Conservation (phyloP, 2,113 vertebrate genomes). For the Albula glossodonta region DNA sequence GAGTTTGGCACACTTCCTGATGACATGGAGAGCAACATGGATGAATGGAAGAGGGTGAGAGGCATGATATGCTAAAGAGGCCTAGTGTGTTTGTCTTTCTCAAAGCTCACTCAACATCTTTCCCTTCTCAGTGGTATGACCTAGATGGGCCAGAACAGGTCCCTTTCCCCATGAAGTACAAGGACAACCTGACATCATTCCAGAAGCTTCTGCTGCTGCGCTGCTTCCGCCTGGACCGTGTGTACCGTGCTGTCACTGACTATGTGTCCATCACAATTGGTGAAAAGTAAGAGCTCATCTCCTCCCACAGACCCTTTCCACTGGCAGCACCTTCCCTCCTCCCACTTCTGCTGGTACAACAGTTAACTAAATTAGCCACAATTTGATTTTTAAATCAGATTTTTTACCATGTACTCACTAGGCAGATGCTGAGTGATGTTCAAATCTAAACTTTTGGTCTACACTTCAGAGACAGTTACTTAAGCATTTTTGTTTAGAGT, state of each 20-base stretch:
- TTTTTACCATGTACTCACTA: too few species aligned
- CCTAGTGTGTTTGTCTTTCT: not conserved
- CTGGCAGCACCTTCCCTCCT: too few species aligned
- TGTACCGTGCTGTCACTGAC: slow-evolving; percentile 87
- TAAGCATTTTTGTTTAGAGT: too few species aligned
- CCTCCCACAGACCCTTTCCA: not conserved
- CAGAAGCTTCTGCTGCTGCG: slow-evolving; percentile 89
- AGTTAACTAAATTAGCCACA: too few species aligned
- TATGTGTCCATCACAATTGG: slow-evolving; percentile 84
- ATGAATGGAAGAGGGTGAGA: slow-evolving; percentile 83
- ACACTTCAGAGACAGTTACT: too few species aligned
- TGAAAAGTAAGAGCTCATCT: slow-evolving; percentile 75
- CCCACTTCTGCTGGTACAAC: too few species aligned
- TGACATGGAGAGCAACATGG: slow-evolving; percentile 73
- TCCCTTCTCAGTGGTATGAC: slow-evolving; percentile 23
- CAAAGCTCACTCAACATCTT: not conserved
- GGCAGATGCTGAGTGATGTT: too few species aligned
- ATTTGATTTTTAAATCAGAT: too few species aligned
- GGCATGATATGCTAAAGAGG: not conserved
- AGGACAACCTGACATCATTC: slow-evolving; percentile 72
- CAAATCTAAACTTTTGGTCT: too few species aligned
- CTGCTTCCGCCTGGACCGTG: slow-evolving; percentile 90
- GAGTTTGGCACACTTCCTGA: slow-evolving; percentile 78
- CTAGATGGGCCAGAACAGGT: slow-evolving; percentile 82
- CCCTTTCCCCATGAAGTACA: slow-evolving; percentile 76